Conservation (phyloP, 2,113 vertebrate genomes). For the Cynocephalus volans region DNA sequence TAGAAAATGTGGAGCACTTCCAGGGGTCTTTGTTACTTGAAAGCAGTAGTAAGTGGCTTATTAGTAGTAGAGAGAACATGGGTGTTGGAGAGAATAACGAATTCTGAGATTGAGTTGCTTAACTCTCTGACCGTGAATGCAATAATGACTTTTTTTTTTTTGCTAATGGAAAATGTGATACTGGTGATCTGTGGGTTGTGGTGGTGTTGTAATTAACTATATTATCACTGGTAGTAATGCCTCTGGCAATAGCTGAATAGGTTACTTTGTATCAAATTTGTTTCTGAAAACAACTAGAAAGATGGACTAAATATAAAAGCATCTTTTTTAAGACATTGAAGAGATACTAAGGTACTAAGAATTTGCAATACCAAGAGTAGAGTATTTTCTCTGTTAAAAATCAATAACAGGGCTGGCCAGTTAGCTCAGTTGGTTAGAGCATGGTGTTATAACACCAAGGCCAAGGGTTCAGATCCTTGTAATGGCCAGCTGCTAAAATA, state of each 20-base stretch:
- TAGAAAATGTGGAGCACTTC: not conserved
- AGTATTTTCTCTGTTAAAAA: constrained; percentile 28
- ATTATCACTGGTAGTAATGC: not conserved
- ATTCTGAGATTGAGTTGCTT: not conserved
- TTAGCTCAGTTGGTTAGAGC: no score
- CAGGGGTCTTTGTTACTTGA: not conserved
- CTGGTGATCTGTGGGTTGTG: not conserved
- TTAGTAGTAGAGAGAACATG: not conserved
- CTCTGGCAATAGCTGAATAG: not conserved
- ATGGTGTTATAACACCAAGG: no score
- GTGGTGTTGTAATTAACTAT: not conserved
- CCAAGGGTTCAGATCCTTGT: no score
- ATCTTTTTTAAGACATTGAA: constrained; percentile 13
- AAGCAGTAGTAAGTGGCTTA: not conserved
- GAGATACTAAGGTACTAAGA: not conserved
- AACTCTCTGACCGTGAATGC: not conserved
- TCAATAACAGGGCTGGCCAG: not conserved
- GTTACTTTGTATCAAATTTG: constrained; percentile 10
- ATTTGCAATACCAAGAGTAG: not conserved
- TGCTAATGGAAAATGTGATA: not conserved
- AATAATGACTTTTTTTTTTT: not conserved
- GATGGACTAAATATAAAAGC: not conserved
- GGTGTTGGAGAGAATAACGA: not conserved
- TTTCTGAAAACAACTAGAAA: constrained; percentile 61
- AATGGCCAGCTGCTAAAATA: no score